Evolutionary conservation across 2,888 invertebrate species (phyloP).

Genomic region (Ellobium chinense): DNA sequence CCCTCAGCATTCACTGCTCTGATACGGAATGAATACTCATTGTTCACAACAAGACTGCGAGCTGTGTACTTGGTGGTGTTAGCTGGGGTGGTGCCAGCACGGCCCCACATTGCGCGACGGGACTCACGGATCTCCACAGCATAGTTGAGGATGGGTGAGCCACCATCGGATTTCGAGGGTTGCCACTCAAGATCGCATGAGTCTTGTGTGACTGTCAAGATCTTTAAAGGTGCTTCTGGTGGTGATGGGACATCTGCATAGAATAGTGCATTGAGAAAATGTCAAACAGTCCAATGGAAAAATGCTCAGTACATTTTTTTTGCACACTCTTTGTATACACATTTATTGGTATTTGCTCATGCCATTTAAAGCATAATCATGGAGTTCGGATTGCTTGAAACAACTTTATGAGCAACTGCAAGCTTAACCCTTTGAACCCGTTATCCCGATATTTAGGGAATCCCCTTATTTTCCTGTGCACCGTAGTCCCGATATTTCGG

Average conservation of each 20-base stretch:
- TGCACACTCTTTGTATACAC: too few relatives aligned
- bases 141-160: constrained; percentile 90
- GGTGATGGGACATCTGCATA: constrained; percentile 70
- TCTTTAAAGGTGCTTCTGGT: constrained; percentile 83
- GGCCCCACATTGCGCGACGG: constrained; percentile 97
- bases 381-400: too few relatives aligned
- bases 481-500: too few relatives aligned
- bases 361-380: too few relatives aligned
- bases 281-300: too few relatives aligned
- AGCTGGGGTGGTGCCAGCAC: constrained; percentile 79
- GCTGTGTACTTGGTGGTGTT: constrained; percentile 82
- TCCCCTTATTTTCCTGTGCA: too few relatives aligned
- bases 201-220: constrained; percentile 96
- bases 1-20: constrained; percentile 99
- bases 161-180: constrained; percentile 97
- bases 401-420: too few relatives aligned
- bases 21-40: constrained; percentile 97
- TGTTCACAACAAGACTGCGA: constrained; percentile 93
- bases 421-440: too few relatives aligned
- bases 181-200: constrained; percentile 97
- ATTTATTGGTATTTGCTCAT: too few relatives aligned
- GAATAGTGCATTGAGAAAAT: too few relatives aligned
- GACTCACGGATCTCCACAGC: constrained; percentile 91
- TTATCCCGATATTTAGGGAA: too few relatives aligned
- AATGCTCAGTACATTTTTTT: too few relatives aligned